These are phyloP conservation scores for Holothuria leucospilota DNA, from an alignment of 53 echinoderm and acorn worm species.

Conservation along the genomic window DNA sequence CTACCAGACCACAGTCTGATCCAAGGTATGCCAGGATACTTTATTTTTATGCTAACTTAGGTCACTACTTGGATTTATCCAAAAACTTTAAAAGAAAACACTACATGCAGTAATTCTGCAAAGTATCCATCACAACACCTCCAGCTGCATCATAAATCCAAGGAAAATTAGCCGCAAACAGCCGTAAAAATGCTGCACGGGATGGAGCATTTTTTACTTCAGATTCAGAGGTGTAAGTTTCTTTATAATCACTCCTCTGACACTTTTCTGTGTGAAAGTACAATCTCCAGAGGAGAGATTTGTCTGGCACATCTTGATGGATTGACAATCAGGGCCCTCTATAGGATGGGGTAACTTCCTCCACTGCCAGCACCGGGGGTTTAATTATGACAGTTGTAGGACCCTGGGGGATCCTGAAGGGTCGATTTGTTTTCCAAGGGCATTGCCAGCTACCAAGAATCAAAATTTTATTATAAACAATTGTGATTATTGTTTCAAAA, in stretches of 20 bases:
- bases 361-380: not conserved
- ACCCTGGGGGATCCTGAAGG: not conserved
- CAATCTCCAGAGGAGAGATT: constrained; percentile 28
- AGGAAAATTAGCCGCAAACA: constrained; percentile 6
- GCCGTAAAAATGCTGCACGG: not conserved
- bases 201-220: not conserved
- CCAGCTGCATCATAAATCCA: constrained; percentile 12
- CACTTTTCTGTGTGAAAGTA: not conserved
- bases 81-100: too few relatives aligned
- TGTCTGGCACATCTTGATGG: not conserved
- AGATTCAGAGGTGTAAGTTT: constrained; percentile 23
- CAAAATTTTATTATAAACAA: constrained; percentile 1
- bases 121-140: constrained; percentile 16
- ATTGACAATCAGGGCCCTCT: not conserved
- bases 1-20: too few relatives aligned
- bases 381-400: constrained; percentile 22
- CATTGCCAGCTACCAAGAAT: too few relatives aligned
- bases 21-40: too few relatives aligned
- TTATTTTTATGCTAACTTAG: too few relatives aligned
- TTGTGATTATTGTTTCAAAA: constrained; percentile 3
- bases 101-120: not conserved
- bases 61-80: too few relatives aligned
- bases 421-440: not conserved
- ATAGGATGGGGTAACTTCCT: not conserved
- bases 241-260: constrained; percentile 23